Conservation (phyloP, 2,888 invertebrate genomes). For the Brachylomia viminalis region DNA sequence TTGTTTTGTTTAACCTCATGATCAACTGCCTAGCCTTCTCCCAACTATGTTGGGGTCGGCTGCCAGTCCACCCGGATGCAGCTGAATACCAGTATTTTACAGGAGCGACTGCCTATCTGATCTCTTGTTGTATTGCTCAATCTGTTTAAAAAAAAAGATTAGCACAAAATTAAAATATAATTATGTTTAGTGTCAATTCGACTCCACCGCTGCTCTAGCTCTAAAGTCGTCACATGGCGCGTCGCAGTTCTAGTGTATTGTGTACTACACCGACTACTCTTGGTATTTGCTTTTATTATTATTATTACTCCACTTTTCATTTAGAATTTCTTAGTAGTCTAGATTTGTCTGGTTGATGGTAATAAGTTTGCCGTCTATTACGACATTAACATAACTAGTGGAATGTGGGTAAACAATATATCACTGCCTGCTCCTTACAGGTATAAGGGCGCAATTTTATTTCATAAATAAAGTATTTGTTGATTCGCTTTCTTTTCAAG, state of each 20-base stretch:
- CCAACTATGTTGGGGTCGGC: too few relatives aligned
- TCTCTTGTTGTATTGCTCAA: too few relatives aligned
- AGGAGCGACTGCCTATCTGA: too few relatives aligned
- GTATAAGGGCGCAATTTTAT: not conserved
- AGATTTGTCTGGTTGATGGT: not conserved
- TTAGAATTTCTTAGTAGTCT: not conserved
- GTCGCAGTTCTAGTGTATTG: slow-evolving; percentile 86
- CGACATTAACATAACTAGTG: not conserved
- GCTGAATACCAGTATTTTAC: too few relatives aligned
- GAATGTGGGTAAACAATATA: not conserved
- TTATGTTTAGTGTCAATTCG: slow-evolving; percentile 57
- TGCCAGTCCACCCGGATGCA: too few relatives aligned
- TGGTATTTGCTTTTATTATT: slow-evolving; percentile 79
- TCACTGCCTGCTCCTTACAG: not conserved
- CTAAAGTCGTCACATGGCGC: slow-evolving; percentile 87
- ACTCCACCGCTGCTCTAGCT: slow-evolving; percentile 74
- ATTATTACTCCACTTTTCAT: slow-evolving; percentile 71
- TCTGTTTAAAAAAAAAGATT: not conserved
- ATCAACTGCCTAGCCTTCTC: too few relatives aligned
- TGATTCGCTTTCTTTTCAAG: too few relatives aligned
- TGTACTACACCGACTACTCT: slow-evolving; percentile 70
- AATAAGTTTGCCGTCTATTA: not conserved
- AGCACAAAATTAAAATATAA: slow-evolving; percentile 9
- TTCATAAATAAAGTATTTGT: not conserved
- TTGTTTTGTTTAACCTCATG: too few relatives aligned